These are phyloP conservation scores for Clinocottus analis DNA, from an alignment of 2,113 vertebrate genomes.

Conservation along the genomic window DNA sequence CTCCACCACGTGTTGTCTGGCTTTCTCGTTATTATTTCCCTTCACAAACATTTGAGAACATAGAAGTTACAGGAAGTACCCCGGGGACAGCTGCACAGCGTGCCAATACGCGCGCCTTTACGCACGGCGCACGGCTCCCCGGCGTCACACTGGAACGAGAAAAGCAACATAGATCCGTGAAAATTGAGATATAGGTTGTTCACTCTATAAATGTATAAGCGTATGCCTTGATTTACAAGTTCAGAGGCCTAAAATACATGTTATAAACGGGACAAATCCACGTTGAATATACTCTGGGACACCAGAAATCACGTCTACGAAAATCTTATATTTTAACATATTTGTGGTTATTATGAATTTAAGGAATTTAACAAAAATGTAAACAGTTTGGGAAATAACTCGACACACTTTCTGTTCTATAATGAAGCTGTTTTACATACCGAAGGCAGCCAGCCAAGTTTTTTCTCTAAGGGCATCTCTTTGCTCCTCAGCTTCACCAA, in stretches of 20 bases:
- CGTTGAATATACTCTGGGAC: no score
- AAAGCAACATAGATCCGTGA: neutral
- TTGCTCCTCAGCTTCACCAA: slow-evolving; percentile 83
- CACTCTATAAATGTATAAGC: neutral
- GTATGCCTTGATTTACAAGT: neutral
- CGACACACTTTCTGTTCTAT: neutral
- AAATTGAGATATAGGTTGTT: neutral
- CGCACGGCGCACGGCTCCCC: slow-evolving; percentile 86
- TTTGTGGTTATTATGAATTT: neutral
- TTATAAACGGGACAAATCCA: neutral
- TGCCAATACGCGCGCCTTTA: slow-evolving; percentile 86
- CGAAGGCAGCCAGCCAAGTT: slow-evolving; percentile 84
- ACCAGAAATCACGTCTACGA: neutral
- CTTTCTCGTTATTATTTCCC: neutral
- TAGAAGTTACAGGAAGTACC: slow-evolving; percentile 85
- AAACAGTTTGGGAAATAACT: neutral
- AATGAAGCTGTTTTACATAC: slow-evolving; percentile 62
- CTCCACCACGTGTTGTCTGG: neutral
- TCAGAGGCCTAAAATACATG: neutral
- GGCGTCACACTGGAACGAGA: slow-evolving; percentile 79
- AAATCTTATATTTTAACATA: neutral
- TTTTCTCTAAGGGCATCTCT: slow-evolving; percentile 82
- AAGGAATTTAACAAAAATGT: neutral
- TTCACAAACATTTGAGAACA: slow-evolving; percentile 86
- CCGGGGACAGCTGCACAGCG: slow-evolving; percentile 85